Conservation (phyloP, 2,113 vertebrate species). For the Lanius collurio region DNA sequence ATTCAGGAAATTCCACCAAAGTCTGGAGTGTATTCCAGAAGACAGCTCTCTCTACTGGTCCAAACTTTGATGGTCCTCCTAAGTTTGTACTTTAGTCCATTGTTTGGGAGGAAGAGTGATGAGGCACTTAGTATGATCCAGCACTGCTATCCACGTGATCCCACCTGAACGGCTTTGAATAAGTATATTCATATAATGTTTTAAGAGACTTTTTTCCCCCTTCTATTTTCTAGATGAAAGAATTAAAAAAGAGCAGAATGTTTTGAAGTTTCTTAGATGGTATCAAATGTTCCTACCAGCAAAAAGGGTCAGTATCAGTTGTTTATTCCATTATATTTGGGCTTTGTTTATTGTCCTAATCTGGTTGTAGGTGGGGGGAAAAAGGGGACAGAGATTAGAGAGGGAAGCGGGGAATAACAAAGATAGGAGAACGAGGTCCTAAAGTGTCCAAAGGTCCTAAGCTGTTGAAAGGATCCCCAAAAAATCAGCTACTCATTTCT, state of each 20-base stretch:
- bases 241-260: not conserved
- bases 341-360: not conserved
- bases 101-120: not conserved
- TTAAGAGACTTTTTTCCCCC: not conserved
- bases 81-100: not conserved
- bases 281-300: not conserved
- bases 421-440: not conserved
- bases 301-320: not conserved
- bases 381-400: fast-evolving
- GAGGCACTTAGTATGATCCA: not conserved
- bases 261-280: not conserved
- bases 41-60: not conserved
- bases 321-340: not conserved
- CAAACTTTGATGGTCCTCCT: not conserved
- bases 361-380: fast-evolving
- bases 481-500: not conserved
- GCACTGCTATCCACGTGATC: not conserved
- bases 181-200: not conserved
- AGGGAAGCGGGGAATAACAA: not conserved
- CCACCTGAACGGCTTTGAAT: not conserved
- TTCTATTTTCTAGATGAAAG: not conserved
- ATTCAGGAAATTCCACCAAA: not conserved
- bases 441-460: not conserved
- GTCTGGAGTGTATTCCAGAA: not conserved
- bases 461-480: not conserved